Evolutionary conservation across 2,888 invertebrate species (phyloP), one percentile per base, ranked within the genome.

Genomic region (Nasonia oneida): DNA sequence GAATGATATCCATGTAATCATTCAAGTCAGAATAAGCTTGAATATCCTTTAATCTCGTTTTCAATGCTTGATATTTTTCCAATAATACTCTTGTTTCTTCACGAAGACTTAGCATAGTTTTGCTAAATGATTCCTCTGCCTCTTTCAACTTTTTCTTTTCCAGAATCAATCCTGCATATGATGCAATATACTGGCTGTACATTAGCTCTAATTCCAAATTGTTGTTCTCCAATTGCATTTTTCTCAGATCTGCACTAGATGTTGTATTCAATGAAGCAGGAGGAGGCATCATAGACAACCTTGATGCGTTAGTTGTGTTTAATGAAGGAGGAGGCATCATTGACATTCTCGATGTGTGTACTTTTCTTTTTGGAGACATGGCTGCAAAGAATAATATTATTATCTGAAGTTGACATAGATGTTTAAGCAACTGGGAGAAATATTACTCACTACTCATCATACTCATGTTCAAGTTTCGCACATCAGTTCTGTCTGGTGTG

Each of bases 181-280:
- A 86, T 53, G 77, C 37, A 23, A 86, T 8, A 71, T 74, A 85
- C 23, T 86, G 75, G 53, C 83, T 85, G 50, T 87, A 87, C 12
- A 23, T 39, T 33, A 86, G 64, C 12, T 87, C 87, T 29, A 87
- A 50, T 75, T 87, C 87, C 33, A 87, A 86, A 83, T 86, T 87
- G 70, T 84, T 77, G 75, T 86, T 83, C 57, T 87, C 87, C n/a
- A 80, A 84, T 67, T 87, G 86, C 50, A 86, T 33, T 83, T 84
- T 87, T 57, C 84, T 86, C 33, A 87, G 74, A 73, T 70, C 84
- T 76, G 18, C 12, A 42, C 15, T 33, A 53, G 33, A 81, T 33
- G 80, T 57, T 18, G n/a, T 53, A 61, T 71, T 77, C 8, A 82
- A 37, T 42, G 57, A 8, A 71, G 57, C n/a, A 57, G 47, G 12